Conservation (phyloP, 37 sponge, comb jelly and placozoan genomes). For the Corticium candelabrum region DNA sequence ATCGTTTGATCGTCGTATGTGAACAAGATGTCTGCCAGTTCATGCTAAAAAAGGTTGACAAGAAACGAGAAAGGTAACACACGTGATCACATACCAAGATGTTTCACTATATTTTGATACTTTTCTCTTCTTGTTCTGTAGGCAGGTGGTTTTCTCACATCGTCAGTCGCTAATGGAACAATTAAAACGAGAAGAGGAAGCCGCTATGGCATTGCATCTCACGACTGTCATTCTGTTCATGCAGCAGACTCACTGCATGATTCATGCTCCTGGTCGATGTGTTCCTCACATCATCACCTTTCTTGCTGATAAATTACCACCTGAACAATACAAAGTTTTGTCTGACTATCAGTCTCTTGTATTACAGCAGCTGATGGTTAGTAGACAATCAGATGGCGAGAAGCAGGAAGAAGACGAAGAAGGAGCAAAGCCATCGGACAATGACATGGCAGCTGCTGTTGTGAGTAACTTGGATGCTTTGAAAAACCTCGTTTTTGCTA, state of each 20-base stretch:
- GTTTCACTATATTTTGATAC: too few relatives aligned
- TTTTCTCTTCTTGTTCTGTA: conserved; percentile 8
- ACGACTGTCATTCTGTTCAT: conserved; percentile 59
- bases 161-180: conserved; percentile 50
- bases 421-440: not conserved
- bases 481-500: too few relatives aligned
- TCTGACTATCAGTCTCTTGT: not conserved
- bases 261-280: conserved; percentile 86
- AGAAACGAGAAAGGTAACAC: not conserved
- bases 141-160: conserved; percentile 63
- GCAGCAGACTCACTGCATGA: conserved; percentile 43
- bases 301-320: conserved; percentile 6
- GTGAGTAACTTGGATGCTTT: too few relatives aligned
- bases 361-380: not conserved
- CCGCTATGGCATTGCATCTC: conserved; percentile 77
- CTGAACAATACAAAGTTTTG: not conserved
- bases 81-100: too few relatives aligned
- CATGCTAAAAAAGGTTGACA: not conserved
- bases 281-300: conserved; percentile 52
- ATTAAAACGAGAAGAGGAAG: conserved; percentile 58
- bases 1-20: not conserved
- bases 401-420: not conserved
- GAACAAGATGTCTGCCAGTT: not conserved
- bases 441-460: too few relatives aligned
- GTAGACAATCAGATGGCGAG: not conserved